phyloP scores from a whole-genome alignment of 2,888 invertebrate species.

The Cacoxenus indagator region DNA sequence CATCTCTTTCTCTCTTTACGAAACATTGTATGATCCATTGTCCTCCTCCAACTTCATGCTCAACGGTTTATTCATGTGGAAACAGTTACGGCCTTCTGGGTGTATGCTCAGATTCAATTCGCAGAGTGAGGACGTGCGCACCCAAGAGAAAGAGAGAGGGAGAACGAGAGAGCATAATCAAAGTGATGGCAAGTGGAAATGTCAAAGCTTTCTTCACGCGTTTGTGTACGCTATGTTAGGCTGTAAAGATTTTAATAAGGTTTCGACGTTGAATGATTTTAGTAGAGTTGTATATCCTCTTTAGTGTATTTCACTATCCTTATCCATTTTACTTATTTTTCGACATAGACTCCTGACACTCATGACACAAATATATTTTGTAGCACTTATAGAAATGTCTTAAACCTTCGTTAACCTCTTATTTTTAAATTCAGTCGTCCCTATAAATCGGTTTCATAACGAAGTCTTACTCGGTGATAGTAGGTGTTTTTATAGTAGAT shows the following conservation, averaged over 20 bases:
- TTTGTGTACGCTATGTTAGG: not conserved
- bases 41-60: not conserved
- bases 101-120: not conserved
- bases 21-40: not conserved
- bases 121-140: not conserved
- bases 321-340: too few relatives aligned
- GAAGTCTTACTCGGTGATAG: too few relatives aligned
- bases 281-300: not conserved
- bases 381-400: too few relatives aligned
- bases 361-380: too few relatives aligned
- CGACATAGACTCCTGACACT: too few relatives aligned
- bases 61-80: slow-evolving; percentile 51
- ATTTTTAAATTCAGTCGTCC: too few relatives aligned
- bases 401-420: too few relatives aligned
- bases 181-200: not conserved
- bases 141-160: not conserved
- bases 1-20: not conserved
- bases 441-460: too few relatives aligned
- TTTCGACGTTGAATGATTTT: not conserved
- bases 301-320: too few relatives aligned
- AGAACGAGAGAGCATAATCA: not conserved
- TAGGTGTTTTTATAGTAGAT: too few relatives aligned
- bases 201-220: slow-evolving; percentile 1
- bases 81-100: slow-evolving; percentile 64
- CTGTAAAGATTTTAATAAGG: not conserved